These are phyloP conservation scores for Clavelina lepadiformis DNA, from an alignment of 23 tunicate species.

Conservation along the genomic window DNA sequence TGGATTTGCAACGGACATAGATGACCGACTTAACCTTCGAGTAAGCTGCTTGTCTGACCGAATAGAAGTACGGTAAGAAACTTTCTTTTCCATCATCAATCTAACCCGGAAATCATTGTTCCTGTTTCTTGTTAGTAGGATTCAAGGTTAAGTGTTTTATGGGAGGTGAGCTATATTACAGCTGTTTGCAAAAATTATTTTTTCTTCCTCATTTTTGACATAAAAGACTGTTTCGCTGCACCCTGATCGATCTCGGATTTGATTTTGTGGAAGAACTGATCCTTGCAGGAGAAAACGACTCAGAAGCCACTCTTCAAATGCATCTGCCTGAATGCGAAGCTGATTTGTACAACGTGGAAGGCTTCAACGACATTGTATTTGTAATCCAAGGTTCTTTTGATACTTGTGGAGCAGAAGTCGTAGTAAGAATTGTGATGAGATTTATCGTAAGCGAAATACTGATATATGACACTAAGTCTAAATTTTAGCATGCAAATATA, in stretches of 20 bases:
- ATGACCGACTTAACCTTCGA: neutral
- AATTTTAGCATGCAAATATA: neutral
- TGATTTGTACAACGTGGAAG: slow-evolving; percentile 1
- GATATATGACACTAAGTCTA: neutral
- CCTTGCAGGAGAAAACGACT: slow-evolving; percentile 6
- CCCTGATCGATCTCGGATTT: slow-evolving; percentile 25
- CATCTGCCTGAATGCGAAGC: slow-evolving; percentile 3
- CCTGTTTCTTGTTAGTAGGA: too few relatives aligned
- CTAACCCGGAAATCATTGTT: neutral
- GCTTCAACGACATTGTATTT: slow-evolving; percentile 10
- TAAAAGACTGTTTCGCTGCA: slow-evolving; percentile 7
- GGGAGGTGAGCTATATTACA: neutral
- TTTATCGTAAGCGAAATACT: neutral
- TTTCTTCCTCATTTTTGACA: neutral
- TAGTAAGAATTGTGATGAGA: neutral
- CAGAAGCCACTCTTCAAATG: neutral
- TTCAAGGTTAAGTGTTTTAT: neutral
- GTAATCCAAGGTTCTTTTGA: slow-evolving; percentile 5
- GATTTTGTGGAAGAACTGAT: slow-evolving; percentile 27
- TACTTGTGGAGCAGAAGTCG: slow-evolving; percentile 18
- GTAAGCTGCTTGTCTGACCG: neutral
- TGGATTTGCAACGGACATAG: neutral
- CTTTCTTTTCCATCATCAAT: neutral
- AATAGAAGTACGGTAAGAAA: neutral
- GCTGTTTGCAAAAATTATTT: neutral